A percentile compares a stretch with the other conserved stretches of the same genome.
phyloP scores from a whole-genome alignment of 2,797 vertebrate species.

The Scolopax bukidnonensis region DNA sequence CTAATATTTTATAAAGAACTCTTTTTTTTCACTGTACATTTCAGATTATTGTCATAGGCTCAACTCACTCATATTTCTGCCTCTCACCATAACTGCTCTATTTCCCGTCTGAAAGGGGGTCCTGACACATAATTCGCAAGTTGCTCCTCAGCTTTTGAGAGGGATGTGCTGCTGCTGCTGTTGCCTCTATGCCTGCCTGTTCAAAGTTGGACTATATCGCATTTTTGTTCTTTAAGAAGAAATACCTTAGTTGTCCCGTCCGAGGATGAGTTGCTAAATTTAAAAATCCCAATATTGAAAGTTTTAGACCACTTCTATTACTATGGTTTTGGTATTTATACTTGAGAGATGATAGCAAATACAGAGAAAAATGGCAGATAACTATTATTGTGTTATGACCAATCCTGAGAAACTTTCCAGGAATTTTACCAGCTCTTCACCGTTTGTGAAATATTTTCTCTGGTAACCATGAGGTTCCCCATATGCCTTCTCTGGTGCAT shows the following conservation, averaged over 20 bases:
- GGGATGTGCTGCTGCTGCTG: neutral
- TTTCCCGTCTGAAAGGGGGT: neutral
- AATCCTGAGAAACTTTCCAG: neutral
- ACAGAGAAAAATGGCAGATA: neutral
- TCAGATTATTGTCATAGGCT: neutral
- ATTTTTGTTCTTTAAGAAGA: neutral
- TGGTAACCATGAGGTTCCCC: neutral
- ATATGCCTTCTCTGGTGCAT: neutral
- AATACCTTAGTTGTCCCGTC: neutral
- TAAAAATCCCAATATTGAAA: neutral
- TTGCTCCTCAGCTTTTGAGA: neutral
- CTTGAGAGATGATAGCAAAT: neutral
- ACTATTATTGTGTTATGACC: neutral
- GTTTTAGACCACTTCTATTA: neutral
- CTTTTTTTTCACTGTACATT: neutral
- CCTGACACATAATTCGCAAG: neutral
- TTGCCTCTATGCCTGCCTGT: neutral
- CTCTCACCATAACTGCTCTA: neutral
- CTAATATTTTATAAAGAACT: neutral
- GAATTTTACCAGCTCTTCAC: neutral
- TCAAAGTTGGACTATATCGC: neutral
- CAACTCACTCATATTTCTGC: neutral
- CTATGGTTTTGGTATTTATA: neutral
- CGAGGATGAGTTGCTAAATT: neutral
- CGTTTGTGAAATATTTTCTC: neutral